Percentiles rank a stretch among this genome's conserved stretches.
Evolutionary conservation across 2,888 invertebrate species (phyloP).

Genomic region (Myopa tessellatipennis): DNA sequence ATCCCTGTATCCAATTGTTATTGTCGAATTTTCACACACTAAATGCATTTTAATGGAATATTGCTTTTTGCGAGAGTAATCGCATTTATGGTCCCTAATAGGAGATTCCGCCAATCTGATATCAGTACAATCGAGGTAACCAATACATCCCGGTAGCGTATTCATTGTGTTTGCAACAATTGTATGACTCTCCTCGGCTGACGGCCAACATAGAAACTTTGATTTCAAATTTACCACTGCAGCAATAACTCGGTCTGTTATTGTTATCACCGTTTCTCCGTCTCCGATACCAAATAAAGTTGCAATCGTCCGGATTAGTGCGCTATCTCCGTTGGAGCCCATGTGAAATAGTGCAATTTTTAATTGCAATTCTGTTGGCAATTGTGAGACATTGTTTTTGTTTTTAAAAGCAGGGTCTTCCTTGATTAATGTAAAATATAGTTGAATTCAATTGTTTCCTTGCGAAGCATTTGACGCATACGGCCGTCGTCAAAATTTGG

Average conservation of each 20-base stretch:
- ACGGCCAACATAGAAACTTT: slow-evolving; percentile 35
- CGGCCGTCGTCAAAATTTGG: not conserved
- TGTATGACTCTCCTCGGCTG: slow-evolving; percentile 14
- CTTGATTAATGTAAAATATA: too few relatives aligned
- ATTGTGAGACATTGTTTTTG: slow-evolving; percentile 7
- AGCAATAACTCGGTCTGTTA: not conserved
- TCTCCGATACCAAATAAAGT: too few relatives aligned
- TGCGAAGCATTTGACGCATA: slow-evolving; percentile 1
- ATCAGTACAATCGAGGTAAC: slow-evolving; percentile 43
- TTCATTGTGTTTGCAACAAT: slow-evolving; percentile 22
- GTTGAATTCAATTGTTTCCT: too few relatives aligned
- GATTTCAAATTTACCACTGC: too few relatives aligned
- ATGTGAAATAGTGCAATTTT: slow-evolving; percentile 29
- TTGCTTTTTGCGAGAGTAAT: slow-evolving; percentile 5
- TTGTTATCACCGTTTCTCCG: too few relatives aligned
- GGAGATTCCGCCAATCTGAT: slow-evolving; percentile 34
- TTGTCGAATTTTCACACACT: slow-evolving; percentile 1
- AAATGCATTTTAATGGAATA: not conserved
- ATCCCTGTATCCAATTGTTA: slow-evolving; percentile 2
- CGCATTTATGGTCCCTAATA: not conserved
- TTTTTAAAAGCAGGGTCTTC: slow-evolving; percentile 11
- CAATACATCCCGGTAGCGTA: slow-evolving; percentile 43
- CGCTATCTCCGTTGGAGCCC: slow-evolving; percentile 19
- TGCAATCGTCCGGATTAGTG: not conserved
- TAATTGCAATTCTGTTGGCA: slow-evolving; percentile 13